These are phyloP conservation scores for Pinna nobilis DNA, from an alignment of 1,140 invertebrate genomes.

Conservation along the genomic window DNA sequence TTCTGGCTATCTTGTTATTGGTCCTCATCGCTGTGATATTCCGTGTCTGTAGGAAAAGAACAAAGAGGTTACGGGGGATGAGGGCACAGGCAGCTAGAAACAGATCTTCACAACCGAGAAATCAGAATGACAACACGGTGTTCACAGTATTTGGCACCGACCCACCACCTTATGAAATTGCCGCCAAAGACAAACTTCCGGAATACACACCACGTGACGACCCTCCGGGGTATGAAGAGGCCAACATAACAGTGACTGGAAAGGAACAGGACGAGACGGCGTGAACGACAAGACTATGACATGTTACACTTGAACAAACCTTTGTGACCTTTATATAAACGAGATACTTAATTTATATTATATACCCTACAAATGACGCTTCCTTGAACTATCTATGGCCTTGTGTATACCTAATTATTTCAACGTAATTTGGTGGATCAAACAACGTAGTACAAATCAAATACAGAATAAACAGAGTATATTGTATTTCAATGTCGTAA, in stretches of 20 bases:
- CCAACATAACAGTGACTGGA: not conserved
- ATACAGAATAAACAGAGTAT: no score
- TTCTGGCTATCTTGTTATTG: conserved; percentile 3
- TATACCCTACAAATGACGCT: no score
- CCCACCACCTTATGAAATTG: conserved; percentile 21
- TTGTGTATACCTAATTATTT: no score
- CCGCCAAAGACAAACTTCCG: conserved; percentile 25
- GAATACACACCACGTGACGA: conserved; percentile 26
- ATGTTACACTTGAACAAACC: no score
- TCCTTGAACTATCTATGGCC: no score
- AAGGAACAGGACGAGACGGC: not conserved
- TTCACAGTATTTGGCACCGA: not conserved
- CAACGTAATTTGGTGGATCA: no score
- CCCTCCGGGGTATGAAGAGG: conserved; percentile 11
- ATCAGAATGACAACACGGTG: not conserved
- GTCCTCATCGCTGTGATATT: not conserved
- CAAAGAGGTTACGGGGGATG: not conserved
- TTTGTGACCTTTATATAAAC: no score
- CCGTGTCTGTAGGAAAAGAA: not conserved
- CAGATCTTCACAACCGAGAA: not conserved
- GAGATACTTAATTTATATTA: no score
- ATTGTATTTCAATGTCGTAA: no score
- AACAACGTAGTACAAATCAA: no score
- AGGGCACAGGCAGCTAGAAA: no score
- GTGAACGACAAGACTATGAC: not conserved